Evolutionary conservation across 2,888 invertebrate genomes (phyloP), one percentile per base, ranked within the genome.

Genomic region (Nomada ferruginata): DNA sequence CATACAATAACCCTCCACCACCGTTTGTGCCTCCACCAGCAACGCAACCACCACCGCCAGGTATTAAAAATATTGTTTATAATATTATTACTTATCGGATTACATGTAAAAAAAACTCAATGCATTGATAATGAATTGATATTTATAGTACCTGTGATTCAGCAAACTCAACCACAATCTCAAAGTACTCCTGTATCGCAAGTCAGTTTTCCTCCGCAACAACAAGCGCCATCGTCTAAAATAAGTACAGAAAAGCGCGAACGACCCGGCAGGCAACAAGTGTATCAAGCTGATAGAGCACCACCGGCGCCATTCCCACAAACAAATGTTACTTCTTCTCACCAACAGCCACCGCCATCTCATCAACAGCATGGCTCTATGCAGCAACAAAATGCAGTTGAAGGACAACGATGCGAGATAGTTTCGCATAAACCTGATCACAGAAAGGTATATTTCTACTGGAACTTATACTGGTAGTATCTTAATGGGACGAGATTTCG

Each of bases 221-320:
- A 90, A 47, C 91, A 91, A 53, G 84, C 88, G 2, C 86, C 91
- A 5, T 86, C 91, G 26, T 91, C 90, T 77, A 94, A 94, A 85
- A 83, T 93, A 55, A 91, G 88, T 77, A 76, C 91, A 64, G 93
- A 94, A 9, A 94, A 94, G 83, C 92, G 93, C 3, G 93, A 94
- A 68, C 91, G 93, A 13, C 91, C 93, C 4, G 92, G 91, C 0
- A 90, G 93, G 76, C 93, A 93, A 68, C 93, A 93, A 50, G 91
- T 91, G 18, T 93, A 92, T 85, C 93, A 92, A 75, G 85, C 89
- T 29, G 93, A 93, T 72, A 93, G 93, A 82, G 90, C 91, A 50
- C 93, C 93, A 63, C 93, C 94, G 23, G 92, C 93, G 29, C 92
- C 93, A 44, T 93, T 94, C 74, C 91, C 94, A n/a, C 92, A 92